Percentiles rank a stretch among this genome's conserved stretches.
These are phyloP conservation scores for Callipepla californica DNA, from an alignment of 2,113 vertebrate genomes.

Conservation along the genomic window DNA sequence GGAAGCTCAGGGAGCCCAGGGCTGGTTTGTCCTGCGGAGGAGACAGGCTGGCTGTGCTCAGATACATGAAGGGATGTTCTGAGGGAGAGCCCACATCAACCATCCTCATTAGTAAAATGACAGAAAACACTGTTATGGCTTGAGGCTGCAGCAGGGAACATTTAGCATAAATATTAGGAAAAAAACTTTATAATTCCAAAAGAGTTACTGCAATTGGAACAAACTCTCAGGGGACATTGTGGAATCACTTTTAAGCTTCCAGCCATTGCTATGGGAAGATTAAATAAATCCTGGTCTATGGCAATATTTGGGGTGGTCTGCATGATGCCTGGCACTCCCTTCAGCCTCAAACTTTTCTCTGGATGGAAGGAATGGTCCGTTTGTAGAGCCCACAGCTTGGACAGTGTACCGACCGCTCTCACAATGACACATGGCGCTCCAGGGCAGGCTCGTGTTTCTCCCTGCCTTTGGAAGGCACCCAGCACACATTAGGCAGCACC, in stretches of 20 bases:
- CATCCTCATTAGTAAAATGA: slow-evolving; percentile 46
- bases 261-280: slow-evolving; percentile 8
- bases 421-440: slow-evolving; percentile 21
- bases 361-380: slow-evolving; percentile 39
- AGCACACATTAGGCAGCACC: slow-evolving; percentile 48
- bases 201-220: slow-evolving; percentile 62
- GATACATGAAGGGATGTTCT: slow-evolving; percentile 32
- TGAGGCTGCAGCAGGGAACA: slow-evolving; percentile 62
- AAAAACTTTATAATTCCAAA: slow-evolving; percentile 58
- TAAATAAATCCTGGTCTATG: slow-evolving; percentile 42
- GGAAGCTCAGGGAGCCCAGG: slow-evolving; percentile 24
- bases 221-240: slow-evolving; percentile 54
- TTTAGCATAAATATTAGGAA: slow-evolving; percentile 65
- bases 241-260: slow-evolving; percentile 57
- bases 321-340: slow-evolving; percentile 24
- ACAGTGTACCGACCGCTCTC: slow-evolving; percentile 48
- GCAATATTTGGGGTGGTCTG: slow-evolving; percentile 55
- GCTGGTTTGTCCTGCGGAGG: neutral
- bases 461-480: slow-evolving; percentile 53
- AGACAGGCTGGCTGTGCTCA: slow-evolving; percentile 53
- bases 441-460: slow-evolving; percentile 24
- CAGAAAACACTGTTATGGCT: slow-evolving; percentile 66
- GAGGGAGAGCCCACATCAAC: slow-evolving; percentile 36
- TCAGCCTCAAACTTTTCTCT: slow-evolving; percentile 49
- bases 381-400: neutral